Evolutionary conservation across 2,888 invertebrate genomes (phyloP).

Genomic region (Epirrita christyi): DNA sequence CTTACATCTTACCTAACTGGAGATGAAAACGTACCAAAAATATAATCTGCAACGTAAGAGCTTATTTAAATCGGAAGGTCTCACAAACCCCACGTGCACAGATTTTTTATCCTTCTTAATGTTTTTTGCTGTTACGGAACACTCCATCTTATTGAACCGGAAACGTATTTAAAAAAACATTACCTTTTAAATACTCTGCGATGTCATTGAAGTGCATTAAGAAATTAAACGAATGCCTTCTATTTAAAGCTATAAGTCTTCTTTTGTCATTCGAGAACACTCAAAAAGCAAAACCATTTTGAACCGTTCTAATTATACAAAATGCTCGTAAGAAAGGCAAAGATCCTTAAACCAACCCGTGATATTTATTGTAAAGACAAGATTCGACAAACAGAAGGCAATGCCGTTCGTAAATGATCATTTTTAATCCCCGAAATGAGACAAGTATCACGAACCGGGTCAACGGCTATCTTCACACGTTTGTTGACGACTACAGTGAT

Average conservation of each 20-base stretch:
- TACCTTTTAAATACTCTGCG: conserved; percentile 56
- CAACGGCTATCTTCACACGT: conserved; percentile 83
- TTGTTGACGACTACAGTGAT: conserved; percentile 82
- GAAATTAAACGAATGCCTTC: conserved; percentile 66
- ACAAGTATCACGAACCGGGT: conserved; percentile 83
- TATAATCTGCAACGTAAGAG: conserved; percentile 24
- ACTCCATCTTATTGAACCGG: conserved; percentile 67
- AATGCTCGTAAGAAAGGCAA: conserved; percentile 54
- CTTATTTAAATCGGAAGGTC: conserved; percentile 26
- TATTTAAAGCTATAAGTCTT: conserved; percentile 62
- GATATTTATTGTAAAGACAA: conserved; percentile 74
- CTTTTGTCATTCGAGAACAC: conserved; percentile 77
- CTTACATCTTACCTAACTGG: conserved; percentile 3
- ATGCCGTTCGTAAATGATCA: conserved; percentile 70
- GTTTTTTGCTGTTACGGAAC: conserved; percentile 54
- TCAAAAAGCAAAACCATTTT: conserved; percentile 68
- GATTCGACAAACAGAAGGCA: conserved; percentile 75
- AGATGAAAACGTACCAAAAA: conserved; percentile 19
- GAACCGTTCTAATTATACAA: conserved; percentile 75
- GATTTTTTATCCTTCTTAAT: conserved; percentile 42
- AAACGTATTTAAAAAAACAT: conserved; percentile 68
- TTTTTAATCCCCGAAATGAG: conserved; percentile 80
- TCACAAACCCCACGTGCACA: conserved; percentile 50
- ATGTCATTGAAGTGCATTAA: conserved; percentile 69
- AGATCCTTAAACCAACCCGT: conserved; percentile 63